phyloP scores from a whole-genome alignment of 2,113 vertebrate genomes.

The Solea solea region DNA sequence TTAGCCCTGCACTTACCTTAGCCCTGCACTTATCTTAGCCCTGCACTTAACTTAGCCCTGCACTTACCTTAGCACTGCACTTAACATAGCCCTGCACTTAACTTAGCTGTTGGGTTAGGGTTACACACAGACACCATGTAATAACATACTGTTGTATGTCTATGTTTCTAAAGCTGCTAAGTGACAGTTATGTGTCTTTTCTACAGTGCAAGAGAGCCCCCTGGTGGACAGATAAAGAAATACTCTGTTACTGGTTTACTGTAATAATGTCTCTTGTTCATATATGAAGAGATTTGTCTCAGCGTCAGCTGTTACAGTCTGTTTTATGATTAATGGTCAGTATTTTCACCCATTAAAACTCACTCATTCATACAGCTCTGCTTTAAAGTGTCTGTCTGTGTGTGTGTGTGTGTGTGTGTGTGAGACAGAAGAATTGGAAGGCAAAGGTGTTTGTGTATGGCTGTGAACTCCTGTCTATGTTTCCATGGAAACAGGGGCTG shows the following conservation, averaged over 20 bases:
- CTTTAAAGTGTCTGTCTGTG: not conserved
- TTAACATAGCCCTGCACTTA: too few species aligned
- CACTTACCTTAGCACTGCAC: too few species aligned
- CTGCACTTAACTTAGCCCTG: too few species aligned
- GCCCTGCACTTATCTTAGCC: too few species aligned
- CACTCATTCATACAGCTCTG: too few species aligned
- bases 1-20: too few species aligned
- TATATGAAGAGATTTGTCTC: too few species aligned
- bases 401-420: not conserved
- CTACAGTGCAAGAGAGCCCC: conserved; percentile 50
- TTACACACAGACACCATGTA: not conserved
- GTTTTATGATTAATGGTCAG: too few species aligned
- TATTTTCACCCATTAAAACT: too few species aligned
- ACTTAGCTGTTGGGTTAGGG: too few species aligned
- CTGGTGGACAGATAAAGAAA: conserved; percentile 58
- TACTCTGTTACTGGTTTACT: not conserved
- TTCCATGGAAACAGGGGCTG: conserved; percentile 49
- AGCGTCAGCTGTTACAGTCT: too few species aligned
- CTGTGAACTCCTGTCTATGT: conserved; percentile 30
- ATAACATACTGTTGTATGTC: not conserved
- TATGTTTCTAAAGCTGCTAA: not conserved
- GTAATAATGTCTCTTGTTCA: too few species aligned
- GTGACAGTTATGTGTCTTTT: not conserved
- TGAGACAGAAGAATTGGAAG: not conserved
- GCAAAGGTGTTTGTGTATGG: conserved; percentile 36